Evolutionary conservation across 2,888 invertebrate genomes (phyloP).

Genomic region (Caenorhabditis uteleia): DNA sequence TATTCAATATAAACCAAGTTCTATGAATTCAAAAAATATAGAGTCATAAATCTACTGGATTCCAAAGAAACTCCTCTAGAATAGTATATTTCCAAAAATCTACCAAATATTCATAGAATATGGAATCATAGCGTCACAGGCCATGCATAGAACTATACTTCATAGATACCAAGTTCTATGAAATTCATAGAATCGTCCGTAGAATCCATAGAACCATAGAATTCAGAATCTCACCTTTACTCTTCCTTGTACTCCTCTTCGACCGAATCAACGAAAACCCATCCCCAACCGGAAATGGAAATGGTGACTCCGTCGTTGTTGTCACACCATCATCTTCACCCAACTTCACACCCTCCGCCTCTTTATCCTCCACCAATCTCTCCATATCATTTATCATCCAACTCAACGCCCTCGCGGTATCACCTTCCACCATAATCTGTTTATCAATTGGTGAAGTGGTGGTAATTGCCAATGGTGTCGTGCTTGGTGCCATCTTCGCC

Average conservation of each 20-base stretch:
- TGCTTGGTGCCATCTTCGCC: slow-evolving; percentile 3
- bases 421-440: slow-evolving; percentile 36
- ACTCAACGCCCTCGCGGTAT: slow-evolving; percentile 61
- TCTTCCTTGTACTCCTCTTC: slow-evolving; percentile 9
- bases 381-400: slow-evolving; percentile 67
- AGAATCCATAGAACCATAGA: no score
- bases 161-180: no score
- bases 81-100: no score
- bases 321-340: slow-evolving; percentile 25
- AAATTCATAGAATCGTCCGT: no score
- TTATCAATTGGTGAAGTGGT: slow-evolving; percentile 1
- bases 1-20: no score
- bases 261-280: slow-evolving; percentile 34
- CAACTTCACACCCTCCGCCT: slow-evolving; percentile 18
- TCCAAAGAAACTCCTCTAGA: no score
- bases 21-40: no score
- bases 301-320: slow-evolving; percentile 25
- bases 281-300: slow-evolving; percentile 35
- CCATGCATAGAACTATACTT: no score
- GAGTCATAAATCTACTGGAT: no score
- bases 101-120: no score
- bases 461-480: not conserved
- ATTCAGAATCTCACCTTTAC: slow-evolving; percentile 6
- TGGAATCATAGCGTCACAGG: no score
- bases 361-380: slow-evolving; percentile 38